Conservation (phyloP, 2,888 invertebrate species). For the Melinopterus prodromus region DNA sequence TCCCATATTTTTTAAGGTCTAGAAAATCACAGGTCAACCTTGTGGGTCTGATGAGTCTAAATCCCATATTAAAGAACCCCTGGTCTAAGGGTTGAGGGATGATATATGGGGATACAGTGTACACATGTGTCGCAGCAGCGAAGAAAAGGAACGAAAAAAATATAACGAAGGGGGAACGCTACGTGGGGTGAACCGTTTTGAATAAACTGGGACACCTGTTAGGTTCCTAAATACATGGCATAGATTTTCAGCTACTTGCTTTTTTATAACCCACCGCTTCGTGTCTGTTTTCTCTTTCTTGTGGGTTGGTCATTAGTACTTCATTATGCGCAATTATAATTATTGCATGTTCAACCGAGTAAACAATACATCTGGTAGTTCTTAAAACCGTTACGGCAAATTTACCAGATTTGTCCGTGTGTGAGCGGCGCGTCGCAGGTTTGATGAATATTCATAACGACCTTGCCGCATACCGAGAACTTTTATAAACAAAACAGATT, state of each 20-base stretch:
- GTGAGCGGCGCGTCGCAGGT: not conserved
- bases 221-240: not conserved
- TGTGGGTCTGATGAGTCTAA: not conserved
- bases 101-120: not conserved
- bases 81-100: not conserved
- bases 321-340: not conserved
- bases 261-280: no score
- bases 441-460: not conserved
- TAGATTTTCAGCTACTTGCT: not conserved
- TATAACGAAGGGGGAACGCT: not conserved
- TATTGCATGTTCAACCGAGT: not conserved
- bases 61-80: constrained; percentile 4
- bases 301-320: not conserved
- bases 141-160: not conserved
- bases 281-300: not conserved
- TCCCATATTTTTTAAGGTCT: not conserved
- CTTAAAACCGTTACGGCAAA: not conserved
- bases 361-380: not conserved
- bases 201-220: not conserved
- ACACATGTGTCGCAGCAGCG: not conserved
- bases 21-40: not conserved
- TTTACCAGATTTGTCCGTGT: not conserved
- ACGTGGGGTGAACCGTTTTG: not conserved
- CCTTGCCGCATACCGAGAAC: not conserved
- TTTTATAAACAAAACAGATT: not conserved